Evolutionary conservation across 1,140 invertebrate genomes (phyloP), one percentile per base, ranked within the genome.

Genomic region (Dinoponera quadriceps): DNA sequence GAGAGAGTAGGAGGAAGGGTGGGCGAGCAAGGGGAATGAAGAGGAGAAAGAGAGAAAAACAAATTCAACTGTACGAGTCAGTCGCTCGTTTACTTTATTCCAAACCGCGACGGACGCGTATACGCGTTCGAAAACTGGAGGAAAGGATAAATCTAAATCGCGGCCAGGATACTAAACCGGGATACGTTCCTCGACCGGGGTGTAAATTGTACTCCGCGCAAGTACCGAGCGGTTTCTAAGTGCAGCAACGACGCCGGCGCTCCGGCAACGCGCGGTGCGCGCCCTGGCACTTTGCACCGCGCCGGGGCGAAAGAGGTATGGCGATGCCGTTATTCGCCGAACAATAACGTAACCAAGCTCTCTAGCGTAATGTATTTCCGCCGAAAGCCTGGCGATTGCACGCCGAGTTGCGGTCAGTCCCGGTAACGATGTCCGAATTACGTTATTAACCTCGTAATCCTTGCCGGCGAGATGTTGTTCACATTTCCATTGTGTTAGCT

Each of bases 111-210:
- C 48, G 11, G 25, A 27, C 71, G 55, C 20, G 44, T 49, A 38
- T 1, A n/a, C 29, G 25, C 14, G n/a, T 63, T 66, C 62, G 44
- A 68, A 44, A 44, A 68, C 49, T 44, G 22, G 65, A 22, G 48
- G 62, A 80, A 80, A 80, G 75, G 44, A 54, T 77, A 77, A 66
- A 80, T 80, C 75, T 57, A 57, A 59, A 80, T 20, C 63, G 33
- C 54, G 25, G 22, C 51, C 38, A 9, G 7, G 38, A 44, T 44
- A 44, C 38, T 9, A 44, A 44, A 68, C 62, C 74, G 62, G 22
- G 29, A 48, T 80, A 71, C 22, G 65, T 59, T 71, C 4, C 51
- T 13, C 59, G 59, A 27, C 9, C 44, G 48, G 27, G 18, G 74
- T 48, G 48, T 69, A 78, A 80, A 80, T 80, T 80, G 74, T 54